Conservation (phyloP, 1,140 invertebrate species). For the Anagrus nilaparvatae region DNA sequence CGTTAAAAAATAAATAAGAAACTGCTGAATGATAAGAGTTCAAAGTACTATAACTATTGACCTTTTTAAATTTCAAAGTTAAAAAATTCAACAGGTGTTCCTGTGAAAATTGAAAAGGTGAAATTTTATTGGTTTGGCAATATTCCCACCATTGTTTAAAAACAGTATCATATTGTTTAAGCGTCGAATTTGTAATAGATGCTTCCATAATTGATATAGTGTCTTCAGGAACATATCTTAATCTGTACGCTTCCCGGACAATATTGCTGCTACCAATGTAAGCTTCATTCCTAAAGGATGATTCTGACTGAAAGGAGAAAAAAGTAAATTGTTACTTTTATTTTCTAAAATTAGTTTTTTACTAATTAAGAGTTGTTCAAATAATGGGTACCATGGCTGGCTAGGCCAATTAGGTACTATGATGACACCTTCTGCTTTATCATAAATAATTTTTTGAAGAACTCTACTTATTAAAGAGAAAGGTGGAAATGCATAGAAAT, state of each 20-base stretch:
- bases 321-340: slow-evolving; percentile 5
- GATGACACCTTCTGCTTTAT: slow-evolving; percentile 20
- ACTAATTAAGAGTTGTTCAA: too few relatives aligned
- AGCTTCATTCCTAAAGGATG: slow-evolving; percentile 11
- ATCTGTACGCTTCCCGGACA: slow-evolving; percentile 15
- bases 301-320: slow-evolving; percentile 12
- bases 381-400: slow-evolving; percentile 13
- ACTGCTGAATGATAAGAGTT: too few relatives aligned
- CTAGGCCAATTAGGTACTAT: slow-evolving; percentile 23
- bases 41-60: too few relatives aligned
- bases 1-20: too few relatives aligned
- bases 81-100: too few relatives aligned
- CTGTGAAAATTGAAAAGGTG: too few relatives aligned
- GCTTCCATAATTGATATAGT: too few relatives aligned
- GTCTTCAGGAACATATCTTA: slow-evolving; percentile 11
- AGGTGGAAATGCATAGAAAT: slow-evolving; percentile 22
- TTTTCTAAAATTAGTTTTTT: slow-evolving; percentile 8
- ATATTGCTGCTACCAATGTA: slow-evolving; percentile 15
- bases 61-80: too few relatives aligned
- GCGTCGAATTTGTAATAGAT: too few relatives aligned
- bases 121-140: too few relatives aligned
- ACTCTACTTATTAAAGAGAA: slow-evolving; percentile 22
- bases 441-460: slow-evolving; percentile 15
- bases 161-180: too few relatives aligned
- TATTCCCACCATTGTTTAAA: too few relatives aligned